Conservation (phyloP, 1,140 invertebrate species). For the Sweltsa coloradensis region DNA sequence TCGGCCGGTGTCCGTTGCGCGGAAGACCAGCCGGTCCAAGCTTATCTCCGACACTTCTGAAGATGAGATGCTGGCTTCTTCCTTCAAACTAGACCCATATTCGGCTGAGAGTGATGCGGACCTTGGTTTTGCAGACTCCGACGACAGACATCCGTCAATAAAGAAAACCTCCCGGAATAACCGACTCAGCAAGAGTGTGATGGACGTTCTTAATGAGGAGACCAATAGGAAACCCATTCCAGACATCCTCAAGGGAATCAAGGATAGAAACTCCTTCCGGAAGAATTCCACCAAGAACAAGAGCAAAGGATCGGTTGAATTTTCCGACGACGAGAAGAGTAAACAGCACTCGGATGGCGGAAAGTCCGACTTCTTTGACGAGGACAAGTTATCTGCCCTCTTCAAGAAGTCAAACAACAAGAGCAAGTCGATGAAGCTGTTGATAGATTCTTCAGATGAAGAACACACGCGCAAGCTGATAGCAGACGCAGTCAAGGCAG, state of each 20-base stretch:
- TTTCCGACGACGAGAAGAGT: not conserved
- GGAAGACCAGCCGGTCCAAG: slow-evolving; percentile 19
- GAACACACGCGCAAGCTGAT: slow-evolving; percentile 3
- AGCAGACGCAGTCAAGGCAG: slow-evolving; percentile 1
- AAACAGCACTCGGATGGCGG: not conserved
- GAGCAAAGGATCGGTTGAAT: too few species aligned
- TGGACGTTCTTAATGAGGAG: slow-evolving; percentile 1
- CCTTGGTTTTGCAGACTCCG: slow-evolving; percentile 35
- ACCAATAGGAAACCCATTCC: not conserved
- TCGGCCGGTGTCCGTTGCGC: not conserved
- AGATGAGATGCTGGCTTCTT: slow-evolving; percentile 27
- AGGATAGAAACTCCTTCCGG: too few species aligned
- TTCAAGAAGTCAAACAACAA: slow-evolving; percentile 3
- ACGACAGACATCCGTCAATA: slow-evolving; percentile 31
- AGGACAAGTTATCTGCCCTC: too few species aligned
- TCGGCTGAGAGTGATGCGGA: slow-evolving; percentile 39
- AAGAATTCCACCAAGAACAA: too few species aligned
- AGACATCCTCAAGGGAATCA: not conserved
- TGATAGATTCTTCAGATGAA: slow-evolving; percentile 8
- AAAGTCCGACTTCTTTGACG: too few species aligned
- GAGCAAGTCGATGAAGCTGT: slow-evolving; percentile 3
- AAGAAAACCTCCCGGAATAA: slow-evolving; percentile 13
- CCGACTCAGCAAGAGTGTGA: not conserved
- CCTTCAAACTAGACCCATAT: slow-evolving; percentile 18
- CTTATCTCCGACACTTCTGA: slow-evolving; percentile 41